Evolutionary conservation across 2,888 invertebrate genomes (phyloP), one percentile per base, ranked within the genome.

Genomic region (Cinara cedri): DNA sequence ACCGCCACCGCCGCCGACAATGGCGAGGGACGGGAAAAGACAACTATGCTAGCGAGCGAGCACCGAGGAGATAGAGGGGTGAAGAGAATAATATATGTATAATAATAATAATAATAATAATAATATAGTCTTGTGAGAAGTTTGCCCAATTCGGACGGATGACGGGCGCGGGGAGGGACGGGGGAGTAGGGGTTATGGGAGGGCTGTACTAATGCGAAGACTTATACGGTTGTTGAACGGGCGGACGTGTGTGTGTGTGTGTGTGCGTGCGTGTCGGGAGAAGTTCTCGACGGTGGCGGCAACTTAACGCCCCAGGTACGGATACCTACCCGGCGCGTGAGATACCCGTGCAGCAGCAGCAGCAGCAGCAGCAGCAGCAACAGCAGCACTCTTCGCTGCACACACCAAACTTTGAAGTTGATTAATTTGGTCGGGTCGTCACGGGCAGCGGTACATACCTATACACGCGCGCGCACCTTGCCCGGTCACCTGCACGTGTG

Each of bases 371-470:
- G 34, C 34, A 34, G 34, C 3, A 6, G 34, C 34, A n/a, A n/a
- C n/a, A n/a, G n/a, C n/a, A n/a, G 34, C 19, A 55, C 70, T 57
- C n/a, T 46, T 57, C 26, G n/a, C 24, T 21, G 21, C 10, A 19
- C 72, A 14, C 49, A 13, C 68, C 1, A 49, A 68, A 68, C 65
- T 76, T 76, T 57, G 76, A 68, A 76, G 76, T 66, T 68, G 76
- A 76, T 76, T 76, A 76, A 76, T 68, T 76, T 16, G 66, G 34
- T 68, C 44, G 26, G 55, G 57, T 68, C 76, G 66, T 57, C 55
- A 19, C 11, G 55, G 54, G 55, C 66, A 66, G 51, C 55, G 26
- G 66, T 74, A 63, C 21, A n/a, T n/a, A n/a, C n/a, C n/a, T n/a
- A n/a, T n/a, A n/a, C n/a, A n/a, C n/a, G n/a, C n/a, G n/a, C n/a